Evolutionary conservation across 1,140 invertebrate genomes (phyloP).

Genomic region (Bombus ignitus): DNA sequence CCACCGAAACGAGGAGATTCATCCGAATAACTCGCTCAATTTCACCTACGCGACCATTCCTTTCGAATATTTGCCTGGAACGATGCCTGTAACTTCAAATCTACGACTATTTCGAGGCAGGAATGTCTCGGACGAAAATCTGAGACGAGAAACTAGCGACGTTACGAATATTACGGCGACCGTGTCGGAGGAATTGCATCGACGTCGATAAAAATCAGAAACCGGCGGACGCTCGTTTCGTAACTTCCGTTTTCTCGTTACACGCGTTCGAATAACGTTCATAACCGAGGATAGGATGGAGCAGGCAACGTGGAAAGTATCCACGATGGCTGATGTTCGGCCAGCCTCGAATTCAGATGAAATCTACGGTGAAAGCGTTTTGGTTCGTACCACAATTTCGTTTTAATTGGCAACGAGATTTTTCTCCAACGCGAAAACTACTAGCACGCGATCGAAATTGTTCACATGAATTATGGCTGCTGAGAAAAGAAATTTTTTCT

Average conservation of each 20-base stretch:
- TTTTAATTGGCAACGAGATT: slow-evolving; percentile 5
- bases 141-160: background rate
- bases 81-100: background rate
- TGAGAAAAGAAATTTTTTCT: background rate
- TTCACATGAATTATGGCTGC: background rate
- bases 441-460: background rate
- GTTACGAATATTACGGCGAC: background rate
- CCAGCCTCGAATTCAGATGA: background rate
- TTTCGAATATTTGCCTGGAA: background rate
- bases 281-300: background rate
- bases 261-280: background rate
- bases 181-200: background rate
- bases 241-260: slow-evolving; percentile 28
- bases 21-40: background rate
- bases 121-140: background rate
- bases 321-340: background rate
- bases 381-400: background rate
- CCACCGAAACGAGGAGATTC: background rate
- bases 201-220: slow-evolving; percentile 13
- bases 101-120: background rate
- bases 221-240: slow-evolving; percentile 2
- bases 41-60: background rate
- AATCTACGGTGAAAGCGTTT: slow-evolving; percentile 30
- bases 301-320: background rate
- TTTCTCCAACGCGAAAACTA: background rate